Evolutionary conservation across 2,113 vertebrate genomes (phyloP).

Genomic region (Myotis yumanensis): DNA sequence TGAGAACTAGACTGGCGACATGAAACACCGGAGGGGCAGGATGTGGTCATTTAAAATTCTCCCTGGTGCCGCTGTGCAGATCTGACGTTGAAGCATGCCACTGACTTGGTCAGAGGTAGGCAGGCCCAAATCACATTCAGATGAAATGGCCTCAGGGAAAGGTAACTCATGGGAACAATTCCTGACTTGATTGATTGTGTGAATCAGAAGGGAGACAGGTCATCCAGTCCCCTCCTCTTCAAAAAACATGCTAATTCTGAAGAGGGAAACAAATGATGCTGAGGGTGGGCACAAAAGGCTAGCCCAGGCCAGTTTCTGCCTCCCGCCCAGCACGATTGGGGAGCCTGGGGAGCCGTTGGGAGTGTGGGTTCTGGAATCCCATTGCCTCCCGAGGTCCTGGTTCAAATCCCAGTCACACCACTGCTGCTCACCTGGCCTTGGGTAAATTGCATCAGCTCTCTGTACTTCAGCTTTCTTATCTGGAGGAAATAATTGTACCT

Average conservation of each 20-base stretch:
- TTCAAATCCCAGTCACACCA: background rate
- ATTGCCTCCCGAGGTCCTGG: too few relatives aligned
- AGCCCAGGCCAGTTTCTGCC: background rate
- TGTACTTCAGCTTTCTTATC: background rate
- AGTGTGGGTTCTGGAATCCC: too few relatives aligned
- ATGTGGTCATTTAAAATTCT: constrained; percentile 20
- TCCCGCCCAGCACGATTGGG: rapidly evolving
- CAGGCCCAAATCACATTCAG: background rate
- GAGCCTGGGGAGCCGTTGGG: background rate
- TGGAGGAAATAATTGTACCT: background rate
- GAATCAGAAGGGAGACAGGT: background rate
- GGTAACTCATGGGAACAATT: background rate
- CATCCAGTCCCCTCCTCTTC: background rate
- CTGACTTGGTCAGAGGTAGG: background rate
- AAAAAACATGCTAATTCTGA: background rate
- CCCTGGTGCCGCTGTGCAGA: background rate
- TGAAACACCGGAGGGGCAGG: constrained; percentile 54
- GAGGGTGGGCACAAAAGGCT: background rate
- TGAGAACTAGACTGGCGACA: background rate
- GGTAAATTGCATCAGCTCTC: background rate
- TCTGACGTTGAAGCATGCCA: background rate
- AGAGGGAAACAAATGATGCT: too few relatives aligned
- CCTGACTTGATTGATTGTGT: background rate
- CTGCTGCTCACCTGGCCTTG: background rate
- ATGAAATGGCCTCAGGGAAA: background rate